Conservation (phyloP, 2,113 vertebrate genomes). For the Podarcis raffonei region DNA sequence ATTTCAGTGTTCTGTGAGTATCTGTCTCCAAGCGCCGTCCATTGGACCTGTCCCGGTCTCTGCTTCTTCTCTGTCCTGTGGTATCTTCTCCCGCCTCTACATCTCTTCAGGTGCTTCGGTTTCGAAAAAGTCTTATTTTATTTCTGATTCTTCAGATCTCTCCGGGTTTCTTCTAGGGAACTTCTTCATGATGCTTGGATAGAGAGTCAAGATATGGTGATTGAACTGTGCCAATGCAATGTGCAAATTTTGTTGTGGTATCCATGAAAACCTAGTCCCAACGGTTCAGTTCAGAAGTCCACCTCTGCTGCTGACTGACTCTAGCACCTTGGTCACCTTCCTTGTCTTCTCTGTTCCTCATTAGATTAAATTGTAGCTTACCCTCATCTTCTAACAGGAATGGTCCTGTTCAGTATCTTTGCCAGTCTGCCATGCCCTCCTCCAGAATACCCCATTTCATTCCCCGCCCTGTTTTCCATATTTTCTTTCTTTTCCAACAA, state of each 20-base stretch:
- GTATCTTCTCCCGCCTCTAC: background rate
- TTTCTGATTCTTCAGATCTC: background rate
- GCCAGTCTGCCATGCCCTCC: no score
- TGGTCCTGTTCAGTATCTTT: no score
- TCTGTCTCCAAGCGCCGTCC: background rate
- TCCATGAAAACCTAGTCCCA: background rate
- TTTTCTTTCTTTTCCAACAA: no score
- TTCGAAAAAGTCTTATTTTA: background rate
- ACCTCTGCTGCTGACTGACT: background rate
- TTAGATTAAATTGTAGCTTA: background rate
- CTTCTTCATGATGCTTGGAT: background rate
- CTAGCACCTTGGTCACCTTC: background rate
- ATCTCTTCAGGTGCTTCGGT: background rate
- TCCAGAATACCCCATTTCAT: no score
- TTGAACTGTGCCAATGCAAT: background rate
- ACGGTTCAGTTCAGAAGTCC: background rate
- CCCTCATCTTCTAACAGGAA: no score
- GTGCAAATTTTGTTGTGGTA: background rate
- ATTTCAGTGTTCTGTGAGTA: conserved; percentile 25
- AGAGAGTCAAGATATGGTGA: no score
- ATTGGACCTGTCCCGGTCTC: background rate
- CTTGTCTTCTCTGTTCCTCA: background rate
- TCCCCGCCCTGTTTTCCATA: no score
- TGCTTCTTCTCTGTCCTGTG: background rate
- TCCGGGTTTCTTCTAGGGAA: background rate